phyloP scores from a whole-genome alignment of 2,797 vertebrate genomes.

The Lepilemur ruficaudatus region DNA sequence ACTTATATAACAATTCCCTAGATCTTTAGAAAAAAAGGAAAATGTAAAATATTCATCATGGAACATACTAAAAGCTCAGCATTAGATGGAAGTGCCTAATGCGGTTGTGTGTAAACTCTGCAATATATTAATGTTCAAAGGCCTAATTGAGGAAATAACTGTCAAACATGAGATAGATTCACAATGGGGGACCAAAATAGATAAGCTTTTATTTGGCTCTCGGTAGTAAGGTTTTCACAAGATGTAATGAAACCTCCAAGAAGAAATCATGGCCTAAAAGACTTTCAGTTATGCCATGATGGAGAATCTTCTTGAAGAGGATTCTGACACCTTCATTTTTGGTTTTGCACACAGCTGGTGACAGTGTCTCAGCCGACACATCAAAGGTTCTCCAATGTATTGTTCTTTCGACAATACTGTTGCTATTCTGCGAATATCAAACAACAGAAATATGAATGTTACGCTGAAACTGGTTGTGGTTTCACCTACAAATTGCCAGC shows the following conservation, averaged over 20 bases:
- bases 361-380: not conserved
- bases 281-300: not conserved
- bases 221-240: not conserved
- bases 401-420: not conserved
- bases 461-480: not conserved
- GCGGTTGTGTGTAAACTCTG: not conserved
- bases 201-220: constrained; percentile 43
- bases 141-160: constrained; percentile 63
- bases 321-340: not conserved
- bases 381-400: not conserved
- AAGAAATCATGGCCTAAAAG: not conserved
- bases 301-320: not conserved
- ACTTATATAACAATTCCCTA: constrained; percentile 45
- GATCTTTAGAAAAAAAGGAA: constrained; percentile 16
- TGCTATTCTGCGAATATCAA: not conserved
- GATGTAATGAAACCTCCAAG: not conserved
- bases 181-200: constrained; percentile 22
- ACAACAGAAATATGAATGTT: not conserved
- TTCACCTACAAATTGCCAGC: not conserved
- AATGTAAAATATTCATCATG: constrained; percentile 29
- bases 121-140: constrained; percentile 34
- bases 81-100: constrained; percentile 29
- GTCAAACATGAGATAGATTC: constrained; percentile 22
- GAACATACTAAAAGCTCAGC: constrained; percentile 2
- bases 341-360: not conserved